phyloP scores from a whole-genome alignment of 2,113 vertebrate species.

The Notothenia coriiceps region DNA sequence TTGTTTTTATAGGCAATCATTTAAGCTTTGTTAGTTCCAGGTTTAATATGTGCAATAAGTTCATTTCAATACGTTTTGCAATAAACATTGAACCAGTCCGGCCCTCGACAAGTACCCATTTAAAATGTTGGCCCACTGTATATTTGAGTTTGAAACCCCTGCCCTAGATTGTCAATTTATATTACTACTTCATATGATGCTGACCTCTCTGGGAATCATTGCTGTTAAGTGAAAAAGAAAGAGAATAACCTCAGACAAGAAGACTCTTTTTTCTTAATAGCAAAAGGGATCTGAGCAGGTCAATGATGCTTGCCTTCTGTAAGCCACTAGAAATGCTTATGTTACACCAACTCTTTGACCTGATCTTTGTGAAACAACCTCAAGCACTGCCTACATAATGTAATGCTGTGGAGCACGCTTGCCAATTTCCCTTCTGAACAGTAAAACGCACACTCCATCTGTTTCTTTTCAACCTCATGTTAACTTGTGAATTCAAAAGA shows the following conservation, averaged over 20 bases:
- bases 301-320: slow-evolving; percentile 6
- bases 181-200: slow-evolving; percentile 47
- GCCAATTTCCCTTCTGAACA: slow-evolving; percentile 66
- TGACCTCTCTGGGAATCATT: slow-evolving; percentile 37
- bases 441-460: slow-evolving; percentile 12
- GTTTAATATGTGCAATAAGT: too few relatives aligned
- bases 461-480: slow-evolving; percentile 20
- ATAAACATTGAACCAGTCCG: too few relatives aligned
- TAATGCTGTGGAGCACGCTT: slow-evolving; percentile 20
- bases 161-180: slow-evolving; percentile 36
- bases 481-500: slow-evolving; percentile 60
- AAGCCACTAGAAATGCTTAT: slow-evolving; percentile 34
- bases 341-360: slow-evolving; percentile 47
- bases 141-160: too few relatives aligned
- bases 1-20: too few relatives aligned
- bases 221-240: slow-evolving; percentile 21
- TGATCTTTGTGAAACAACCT: slow-evolving; percentile 22
- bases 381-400: slow-evolving; percentile 31
- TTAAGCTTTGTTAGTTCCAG: too few relatives aligned
- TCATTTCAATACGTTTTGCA: too few relatives aligned
- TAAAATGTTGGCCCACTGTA: too few relatives aligned
- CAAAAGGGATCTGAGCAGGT: slow-evolving; percentile 17
- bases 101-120: too few relatives aligned
- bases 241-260: background rate
- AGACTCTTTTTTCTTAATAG: slow-evolving; percentile 1